Evolutionary conservation across 1,140 invertebrate genomes (phyloP), one percentile per base, ranked within the genome.

Genomic region (Wasmannia auropunctata): DNA sequence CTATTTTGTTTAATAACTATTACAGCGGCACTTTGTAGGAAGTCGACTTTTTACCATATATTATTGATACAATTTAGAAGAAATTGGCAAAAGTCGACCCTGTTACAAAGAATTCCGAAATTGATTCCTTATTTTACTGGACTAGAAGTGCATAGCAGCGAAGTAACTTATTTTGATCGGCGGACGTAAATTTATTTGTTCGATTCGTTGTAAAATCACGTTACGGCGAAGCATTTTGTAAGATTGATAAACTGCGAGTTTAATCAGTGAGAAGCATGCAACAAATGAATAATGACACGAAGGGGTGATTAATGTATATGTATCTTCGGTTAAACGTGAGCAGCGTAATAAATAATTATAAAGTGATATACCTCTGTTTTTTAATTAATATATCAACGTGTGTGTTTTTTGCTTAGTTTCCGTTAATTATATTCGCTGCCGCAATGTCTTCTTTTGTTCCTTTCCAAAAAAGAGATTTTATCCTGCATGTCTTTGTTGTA

Each of bases 371-470:
- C n/a, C n/a, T 77, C 49, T 31, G 0, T 0, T 43, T 43, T 37
- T 70, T 43, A 43, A 70, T n/a, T n/a, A n/a, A n/a, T n/a, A n/a
- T 54, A 37, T 80, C 34, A 65, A 65, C 19, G 14, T 16, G 31
- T 37, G 14, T 40, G 10, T 40, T 37, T 80, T 34, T n/a, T 19
- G 8, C 43, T 34, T 65, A 25, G 19, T 22, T n/a, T 65, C 8
- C 16, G 7, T 79, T 79, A 65, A 43, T 79, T 54, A 40, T 14
- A 6, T 28, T 31, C 49, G 2, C 2, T 69, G 28, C 11, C 14
- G 22, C 37, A 11, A 25, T 67, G 63, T 67, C 37, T 43, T 67
- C 37, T n/a, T 40, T n/a, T 8, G 3, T 8, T 56, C 37, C 28
- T 67, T 56, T 25, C 19, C 6, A 22, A 19, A 34, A 69, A 5